A percentile compares a stretch with the other conserved stretches of the same genome.
Evolutionary conservation across 2,797 vertebrate genomes (phyloP).

Genomic region (Xyrichtys novacula): DNA sequence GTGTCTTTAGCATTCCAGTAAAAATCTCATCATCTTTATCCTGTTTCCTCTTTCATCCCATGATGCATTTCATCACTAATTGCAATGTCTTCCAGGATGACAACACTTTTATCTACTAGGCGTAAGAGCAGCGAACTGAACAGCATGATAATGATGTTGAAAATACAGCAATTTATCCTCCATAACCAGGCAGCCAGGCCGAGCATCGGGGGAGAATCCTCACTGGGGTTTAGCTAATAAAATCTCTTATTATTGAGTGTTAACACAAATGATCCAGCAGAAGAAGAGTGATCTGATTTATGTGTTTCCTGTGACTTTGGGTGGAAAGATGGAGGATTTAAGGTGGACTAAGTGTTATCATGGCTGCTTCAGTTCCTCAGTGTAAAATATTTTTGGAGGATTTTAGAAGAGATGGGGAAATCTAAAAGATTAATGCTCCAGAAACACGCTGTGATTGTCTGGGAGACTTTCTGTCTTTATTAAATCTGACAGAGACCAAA

Average conservation of each 20-base stretch:
- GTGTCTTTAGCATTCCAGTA: slow-evolving; percentile 24
- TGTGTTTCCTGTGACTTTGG: neutral
- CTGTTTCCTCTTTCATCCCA: slow-evolving; percentile 42
- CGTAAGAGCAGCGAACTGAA: slow-evolving; percentile 51
- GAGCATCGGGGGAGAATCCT: slow-evolving; percentile 11
- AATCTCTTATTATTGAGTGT: neutral
- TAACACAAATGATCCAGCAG: neutral
- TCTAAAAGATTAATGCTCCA: neutral
- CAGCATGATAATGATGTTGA: slow-evolving; percentile 66
- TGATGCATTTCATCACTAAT: slow-evolving; percentile 65
- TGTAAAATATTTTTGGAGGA: neutral
- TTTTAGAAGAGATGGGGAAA: neutral
- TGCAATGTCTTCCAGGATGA: slow-evolving; percentile 59
- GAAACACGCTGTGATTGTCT: neutral
- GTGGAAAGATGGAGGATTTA: neutral
- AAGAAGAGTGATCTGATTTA: neutral
- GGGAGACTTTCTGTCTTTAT: neutral
- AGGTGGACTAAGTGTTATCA: neutral
- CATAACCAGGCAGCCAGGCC: slow-evolving; percentile 23
- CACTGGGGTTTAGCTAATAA: slow-evolving; percentile 5
- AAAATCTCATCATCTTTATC: slow-evolving; percentile 47
- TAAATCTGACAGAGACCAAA: neutral
- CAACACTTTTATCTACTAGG: slow-evolving; percentile 64
- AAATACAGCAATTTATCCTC: slow-evolving; percentile 58
- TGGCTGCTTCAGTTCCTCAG: neutral